Evolutionary conservation across 2,113 vertebrate species (phyloP), one percentile per base, ranked within the genome.

Genomic region (Platichthys stellatus): DNA sequence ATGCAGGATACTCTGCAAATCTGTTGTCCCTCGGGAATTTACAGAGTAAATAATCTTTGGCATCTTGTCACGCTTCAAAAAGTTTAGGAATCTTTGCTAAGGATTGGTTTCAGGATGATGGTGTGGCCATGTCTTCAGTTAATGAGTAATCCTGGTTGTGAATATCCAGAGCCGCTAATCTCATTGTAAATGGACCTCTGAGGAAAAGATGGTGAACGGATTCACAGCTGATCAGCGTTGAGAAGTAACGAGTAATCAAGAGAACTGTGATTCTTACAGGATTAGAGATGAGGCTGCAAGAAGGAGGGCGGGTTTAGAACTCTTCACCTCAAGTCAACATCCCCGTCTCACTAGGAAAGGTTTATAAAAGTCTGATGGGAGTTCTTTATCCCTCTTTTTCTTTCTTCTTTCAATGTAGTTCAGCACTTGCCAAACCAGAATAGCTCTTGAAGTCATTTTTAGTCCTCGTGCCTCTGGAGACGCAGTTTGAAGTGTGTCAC

Each of bases 401-500:
- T 67, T 59, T 74, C 58, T 73, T 13, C 75, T 71, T 88, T 84
- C 68, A 56, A 89, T 90, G 64, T 91, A 85, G 90, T 87, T 70
- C 89, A 81, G 71, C 17, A 2, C 80, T 72, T 35, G 81, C 76
- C 64, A 23, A 85, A 80, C 84, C 54, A 51, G 87, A 92, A 84
- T 84, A 79, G 76, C 75, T 23, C 31, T 15, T 24, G 15, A 53
- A 68, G 66, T 91, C 71, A 89, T 88, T 91, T 70, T 91, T 90
- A 87, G 88, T 62, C 70, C 60, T 60, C 11, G 5, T 65, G 73
- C 9, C 92, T 85, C 89, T 45, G 63, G 92, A 86, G 92, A 77
- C 10, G 24, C 17, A 61, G 78, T 53, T 72, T 57, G 35, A 92
- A 90, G 80, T 88, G 65, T 89, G 91, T 91, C 92, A 88, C 69